Conservation (phyloP, 2,888 invertebrate genomes). For the Acrobasis suavella region DNA sequence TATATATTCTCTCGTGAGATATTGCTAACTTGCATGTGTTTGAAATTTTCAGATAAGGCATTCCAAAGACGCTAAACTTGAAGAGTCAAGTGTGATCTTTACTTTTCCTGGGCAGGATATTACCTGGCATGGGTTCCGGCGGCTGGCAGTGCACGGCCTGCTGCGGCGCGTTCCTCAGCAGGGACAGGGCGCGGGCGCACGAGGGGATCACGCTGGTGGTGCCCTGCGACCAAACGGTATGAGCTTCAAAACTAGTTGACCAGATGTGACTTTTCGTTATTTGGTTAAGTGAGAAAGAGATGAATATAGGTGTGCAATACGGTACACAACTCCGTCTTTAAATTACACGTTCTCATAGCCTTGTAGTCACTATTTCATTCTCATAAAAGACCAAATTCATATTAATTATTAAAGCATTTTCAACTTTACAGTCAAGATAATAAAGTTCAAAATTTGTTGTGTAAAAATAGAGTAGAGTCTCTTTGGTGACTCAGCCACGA, state of each 20-base stretch:
- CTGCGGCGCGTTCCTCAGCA: slow-evolving; percentile 50
- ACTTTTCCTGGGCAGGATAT: too few relatives aligned
- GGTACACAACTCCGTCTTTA: slow-evolving; percentile 72
- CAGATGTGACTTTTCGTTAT: too few relatives aligned
- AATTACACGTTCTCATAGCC: slow-evolving; percentile 83
- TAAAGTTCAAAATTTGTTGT: slow-evolving; percentile 34
- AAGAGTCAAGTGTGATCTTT: too few relatives aligned
- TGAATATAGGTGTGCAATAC: slow-evolving; percentile 43
- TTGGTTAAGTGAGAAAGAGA: slow-evolving; percentile 32
- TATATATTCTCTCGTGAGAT: too few relatives aligned
- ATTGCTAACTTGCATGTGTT: too few relatives aligned
- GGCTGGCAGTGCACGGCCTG: background rate
- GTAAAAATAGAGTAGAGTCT: slow-evolving; percentile 32
- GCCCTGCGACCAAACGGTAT: slow-evolving; percentile 43
- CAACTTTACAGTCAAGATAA: slow-evolving; percentile 25
- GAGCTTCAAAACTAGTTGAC: too few relatives aligned
- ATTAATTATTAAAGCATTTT: slow-evolving; percentile 36
- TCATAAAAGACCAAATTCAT: slow-evolving; percentile 43
- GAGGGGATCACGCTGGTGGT: slow-evolving; percentile 55
- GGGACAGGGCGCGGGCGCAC: slow-evolving; percentile 51
- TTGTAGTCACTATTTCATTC: slow-evolving; percentile 56
- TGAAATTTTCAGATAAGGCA: too few relatives aligned
- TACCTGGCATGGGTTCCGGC: slow-evolving; percentile 1
- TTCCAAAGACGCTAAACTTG: too few relatives aligned
- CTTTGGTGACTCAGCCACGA: too few relatives aligned